phyloP scores from a whole-genome alignment of 2,888 invertebrate genomes.

The Yponomeuta cagnagella region DNA sequence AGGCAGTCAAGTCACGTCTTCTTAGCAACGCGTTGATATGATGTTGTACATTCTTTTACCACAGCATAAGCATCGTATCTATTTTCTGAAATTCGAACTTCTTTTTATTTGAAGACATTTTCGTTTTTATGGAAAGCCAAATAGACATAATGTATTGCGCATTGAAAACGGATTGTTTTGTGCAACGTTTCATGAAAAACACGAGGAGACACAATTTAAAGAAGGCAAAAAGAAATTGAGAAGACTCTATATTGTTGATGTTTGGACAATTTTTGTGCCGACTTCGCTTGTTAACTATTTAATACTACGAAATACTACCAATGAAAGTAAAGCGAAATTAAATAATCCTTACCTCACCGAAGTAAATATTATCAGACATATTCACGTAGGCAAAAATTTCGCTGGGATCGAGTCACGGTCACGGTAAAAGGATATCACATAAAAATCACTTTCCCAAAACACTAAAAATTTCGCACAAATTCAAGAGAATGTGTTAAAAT shows the following conservation, averaged over 20 bases:
- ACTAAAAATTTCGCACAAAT: slow-evolving; percentile 67
- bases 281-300: neutral
- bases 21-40: no score
- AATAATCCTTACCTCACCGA: slow-evolving; percentile 9
- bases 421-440: slow-evolving; percentile 26
- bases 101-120: no score
- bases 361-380: slow-evolving; percentile 7
- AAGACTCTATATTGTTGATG: neutral
- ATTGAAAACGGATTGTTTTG: no score
- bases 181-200: neutral
- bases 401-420: slow-evolving; percentile 32
- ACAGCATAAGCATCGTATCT: no score
- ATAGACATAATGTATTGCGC: neutral
- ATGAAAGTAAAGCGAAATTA: no score
- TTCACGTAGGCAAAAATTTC: neutral
- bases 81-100: no score
- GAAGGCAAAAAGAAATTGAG: neutral
- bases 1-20: no score
- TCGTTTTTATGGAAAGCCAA: no score
- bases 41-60: no score
- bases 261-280: neutral
- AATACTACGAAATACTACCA: no score
- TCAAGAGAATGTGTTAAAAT: slow-evolving; percentile 29
- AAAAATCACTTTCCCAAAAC: slow-evolving; percentile 33
- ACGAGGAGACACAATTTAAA: neutral